Evolutionary conservation across 1,140 invertebrate species (phyloP).

Genomic region (Lutraria rhynchaena): DNA sequence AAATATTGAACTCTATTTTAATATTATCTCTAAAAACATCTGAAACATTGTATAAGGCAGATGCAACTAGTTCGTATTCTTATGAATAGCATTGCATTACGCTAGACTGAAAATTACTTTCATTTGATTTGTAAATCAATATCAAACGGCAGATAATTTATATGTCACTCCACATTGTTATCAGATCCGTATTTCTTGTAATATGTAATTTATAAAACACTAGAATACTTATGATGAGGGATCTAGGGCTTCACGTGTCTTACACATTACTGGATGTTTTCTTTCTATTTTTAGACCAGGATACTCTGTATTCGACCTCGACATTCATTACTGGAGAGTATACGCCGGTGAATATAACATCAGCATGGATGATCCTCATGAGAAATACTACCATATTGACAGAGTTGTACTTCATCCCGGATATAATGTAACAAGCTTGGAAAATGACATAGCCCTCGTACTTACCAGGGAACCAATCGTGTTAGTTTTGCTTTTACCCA

Average conservation of each 20-base stretch:
- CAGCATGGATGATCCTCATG: conserved; percentile 29
- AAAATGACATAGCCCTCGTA: conserved; percentile 56
- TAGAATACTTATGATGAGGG: background rate
- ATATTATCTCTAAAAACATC: too few species aligned
- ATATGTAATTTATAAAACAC: too few species aligned
- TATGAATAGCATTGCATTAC: too few species aligned
- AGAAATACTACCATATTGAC: conserved; percentile 42
- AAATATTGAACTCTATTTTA: too few species aligned
- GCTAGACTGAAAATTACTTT: too few species aligned
- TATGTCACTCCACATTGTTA: background rate
- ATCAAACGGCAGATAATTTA: too few species aligned
- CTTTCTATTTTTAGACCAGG: conserved; percentile 34
- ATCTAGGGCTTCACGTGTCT: background rate
- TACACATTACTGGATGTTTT: too few species aligned
- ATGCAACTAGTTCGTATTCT: too few species aligned
- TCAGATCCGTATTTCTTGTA: background rate
- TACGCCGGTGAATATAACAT: conserved; percentile 53
- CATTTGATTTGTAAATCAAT: too few species aligned
- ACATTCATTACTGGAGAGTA: conserved; percentile 39
- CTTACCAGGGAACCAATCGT: conserved; percentile 33
- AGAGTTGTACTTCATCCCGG: conserved; percentile 53
- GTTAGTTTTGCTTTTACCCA: conserved; percentile 22
- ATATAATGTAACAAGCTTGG: conserved; percentile 47
- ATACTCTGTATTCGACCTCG: conserved; percentile 40
- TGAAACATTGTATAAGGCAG: too few species aligned